Evolutionary conservation across 2,797 vertebrate genomes (phyloP).

Genomic region (Scarus forsteni): DNA sequence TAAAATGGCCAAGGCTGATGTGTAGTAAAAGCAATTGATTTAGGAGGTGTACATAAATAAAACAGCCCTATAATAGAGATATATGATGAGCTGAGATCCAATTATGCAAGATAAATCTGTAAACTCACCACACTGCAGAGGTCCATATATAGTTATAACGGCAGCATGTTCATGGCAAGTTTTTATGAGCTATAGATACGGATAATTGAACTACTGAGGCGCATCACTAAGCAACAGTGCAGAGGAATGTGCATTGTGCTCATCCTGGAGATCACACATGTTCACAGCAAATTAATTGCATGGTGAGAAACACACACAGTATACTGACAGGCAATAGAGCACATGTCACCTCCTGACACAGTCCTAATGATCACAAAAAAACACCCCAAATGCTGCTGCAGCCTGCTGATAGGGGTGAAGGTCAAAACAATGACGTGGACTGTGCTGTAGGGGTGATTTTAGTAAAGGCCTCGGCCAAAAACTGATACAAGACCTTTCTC

Average conservation of each 20-base stretch:
- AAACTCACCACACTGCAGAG: background rate
- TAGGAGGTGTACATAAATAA: background rate
- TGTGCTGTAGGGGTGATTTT: no score
- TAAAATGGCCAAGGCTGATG: background rate
- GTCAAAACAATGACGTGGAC: no score
- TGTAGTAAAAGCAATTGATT: slow-evolving; percentile 2
- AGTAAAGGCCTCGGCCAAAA: no score
- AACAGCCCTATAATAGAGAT: background rate
- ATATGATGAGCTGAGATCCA: background rate
- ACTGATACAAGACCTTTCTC: no score
- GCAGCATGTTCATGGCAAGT: slow-evolving; percentile 1
- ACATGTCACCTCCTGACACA: slow-evolving; percentile 20
- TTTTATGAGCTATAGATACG: slow-evolving; percentile 4
- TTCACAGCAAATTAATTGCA: slow-evolving; percentile 44
- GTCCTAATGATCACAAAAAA: background rate
- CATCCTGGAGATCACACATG: slow-evolving; percentile 11
- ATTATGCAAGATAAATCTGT: slow-evolving; percentile 4
- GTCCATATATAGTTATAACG: slow-evolving; percentile 12
- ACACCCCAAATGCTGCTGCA: no score
- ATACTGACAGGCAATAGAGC: slow-evolving; percentile 25
- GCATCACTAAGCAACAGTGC: slow-evolving; percentile 34
- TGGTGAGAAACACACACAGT: background rate
- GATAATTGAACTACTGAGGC: slow-evolving; percentile 41
- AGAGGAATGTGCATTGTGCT: slow-evolving; percentile 28
- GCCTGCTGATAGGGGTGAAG: no score